These are phyloP conservation scores for Gastrophryne carolinensis DNA, from an alignment of 2,797 vertebrate genomes.

Conservation along the genomic window DNA sequence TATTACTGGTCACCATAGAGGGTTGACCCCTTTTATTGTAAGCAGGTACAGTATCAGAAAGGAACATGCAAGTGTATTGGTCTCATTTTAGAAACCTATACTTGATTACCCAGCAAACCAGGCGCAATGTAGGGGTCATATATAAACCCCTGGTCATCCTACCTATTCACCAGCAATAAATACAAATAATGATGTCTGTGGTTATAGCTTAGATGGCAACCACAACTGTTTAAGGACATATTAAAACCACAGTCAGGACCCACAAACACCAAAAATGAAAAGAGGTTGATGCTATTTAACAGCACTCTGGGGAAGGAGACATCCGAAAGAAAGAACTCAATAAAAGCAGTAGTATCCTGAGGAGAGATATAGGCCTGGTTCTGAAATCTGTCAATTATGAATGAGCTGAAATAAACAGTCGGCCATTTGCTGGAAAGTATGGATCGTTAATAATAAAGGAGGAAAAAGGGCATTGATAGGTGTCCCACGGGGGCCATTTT, in stretches of 20 bases:
- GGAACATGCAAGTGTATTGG: no score
- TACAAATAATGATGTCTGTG: constrained; percentile 6
- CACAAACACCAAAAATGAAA: constrained; percentile 26
- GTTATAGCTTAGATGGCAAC: not conserved
- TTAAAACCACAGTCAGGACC: constrained; percentile 22
- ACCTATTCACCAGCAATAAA: not conserved
- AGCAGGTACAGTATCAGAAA: no score
- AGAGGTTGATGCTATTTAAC: not conserved
- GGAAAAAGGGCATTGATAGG: constrained; percentile 47
- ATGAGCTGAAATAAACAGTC: constrained; percentile 77
- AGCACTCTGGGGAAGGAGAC: constrained; percentile 8
- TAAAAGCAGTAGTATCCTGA: constrained; percentile 36
- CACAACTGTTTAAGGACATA: not conserved
- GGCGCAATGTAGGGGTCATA: not conserved
- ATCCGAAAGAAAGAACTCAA: not conserved
- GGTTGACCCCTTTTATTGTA: no score
- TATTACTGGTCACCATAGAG: no score
- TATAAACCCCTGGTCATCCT: not conserved
- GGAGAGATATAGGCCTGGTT: constrained; percentile 24
- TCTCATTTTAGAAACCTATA: no score
- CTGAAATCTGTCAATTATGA: constrained; percentile 69
- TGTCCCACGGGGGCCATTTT: constrained; percentile 63
- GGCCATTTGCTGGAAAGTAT: constrained; percentile 78
- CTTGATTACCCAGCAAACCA: not conserved
- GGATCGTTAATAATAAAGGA: constrained; percentile 76